Percentiles rank a stretch among this genome's conserved stretches.
Evolutionary conservation across 2,888 invertebrate genomes (phyloP).

Genomic region (Pachymerium ferrugineum): DNA sequence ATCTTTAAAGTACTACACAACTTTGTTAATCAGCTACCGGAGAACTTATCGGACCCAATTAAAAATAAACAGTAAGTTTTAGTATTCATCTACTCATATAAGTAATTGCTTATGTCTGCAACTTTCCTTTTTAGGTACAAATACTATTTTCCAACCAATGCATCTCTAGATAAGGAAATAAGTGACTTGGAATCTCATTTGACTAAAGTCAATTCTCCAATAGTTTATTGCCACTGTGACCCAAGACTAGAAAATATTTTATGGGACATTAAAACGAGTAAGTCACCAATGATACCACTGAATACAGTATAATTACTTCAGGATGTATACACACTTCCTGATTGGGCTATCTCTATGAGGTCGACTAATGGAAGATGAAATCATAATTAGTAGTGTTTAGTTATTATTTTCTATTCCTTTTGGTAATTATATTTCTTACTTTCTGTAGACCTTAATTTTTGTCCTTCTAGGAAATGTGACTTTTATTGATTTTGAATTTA

Average conservation of each 20-base stretch:
- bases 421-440: too few species aligned
- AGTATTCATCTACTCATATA: not conserved
- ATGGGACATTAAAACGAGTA: not conserved
- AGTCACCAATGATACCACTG: too few species aligned
- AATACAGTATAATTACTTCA: too few species aligned
- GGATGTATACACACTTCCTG: too few species aligned
- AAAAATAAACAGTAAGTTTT: not conserved
- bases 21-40: not conserved
- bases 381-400: too few species aligned
- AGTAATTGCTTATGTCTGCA: not conserved
- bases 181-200: not conserved
- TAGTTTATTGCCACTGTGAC: not conserved
- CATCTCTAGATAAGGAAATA: not conserved
- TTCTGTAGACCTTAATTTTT: too few species aligned
- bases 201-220: not conserved
- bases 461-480: not conserved
- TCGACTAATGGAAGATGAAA: too few species aligned
- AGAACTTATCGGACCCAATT: not conserved
- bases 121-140: not conserved
- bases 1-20: not conserved
- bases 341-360: too few species aligned
- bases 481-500: constrained; percentile 28
- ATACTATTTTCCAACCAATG: not conserved
- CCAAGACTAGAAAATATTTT: not conserved
- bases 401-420: too few species aligned